Percentiles rank a stretch among this genome's conserved stretches.
Evolutionary conservation across 1,140 invertebrate genomes (phyloP).

Genomic region (Aphelinus certus): DNA sequence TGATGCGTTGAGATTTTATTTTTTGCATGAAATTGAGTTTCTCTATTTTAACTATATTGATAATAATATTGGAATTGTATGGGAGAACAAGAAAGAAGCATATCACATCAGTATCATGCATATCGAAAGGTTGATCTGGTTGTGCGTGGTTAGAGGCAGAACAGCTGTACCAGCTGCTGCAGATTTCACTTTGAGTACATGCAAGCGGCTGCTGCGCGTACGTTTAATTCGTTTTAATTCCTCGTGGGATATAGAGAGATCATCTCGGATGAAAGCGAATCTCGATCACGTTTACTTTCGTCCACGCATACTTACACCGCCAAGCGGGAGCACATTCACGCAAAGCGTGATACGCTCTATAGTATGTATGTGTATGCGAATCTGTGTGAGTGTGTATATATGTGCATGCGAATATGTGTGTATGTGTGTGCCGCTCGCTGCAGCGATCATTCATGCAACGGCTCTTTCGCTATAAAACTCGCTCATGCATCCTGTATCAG

Average conservation of each 20-base stretch:
- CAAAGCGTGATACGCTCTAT: slow-evolving; percentile 4
- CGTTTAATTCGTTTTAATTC: background rate
- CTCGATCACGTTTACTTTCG: slow-evolving; percentile 35
- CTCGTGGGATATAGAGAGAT: background rate
- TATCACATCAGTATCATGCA: background rate
- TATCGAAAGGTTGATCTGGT: slow-evolving; percentile 5
- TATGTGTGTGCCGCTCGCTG: too few relatives aligned
- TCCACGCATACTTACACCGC: background rate
- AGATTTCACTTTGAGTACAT: slow-evolving; percentile 26
- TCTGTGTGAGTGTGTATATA: background rate
- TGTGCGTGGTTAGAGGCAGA: too few relatives aligned
- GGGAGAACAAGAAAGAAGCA: background rate
- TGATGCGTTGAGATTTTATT: too few relatives aligned
- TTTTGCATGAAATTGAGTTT: too few relatives aligned
- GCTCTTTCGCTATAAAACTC: too few relatives aligned
- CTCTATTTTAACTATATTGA: too few relatives aligned
- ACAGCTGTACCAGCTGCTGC: background rate
- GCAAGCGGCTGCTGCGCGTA: background rate
- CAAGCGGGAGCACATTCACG: slow-evolving; percentile 12
- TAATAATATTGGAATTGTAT: too few relatives aligned
- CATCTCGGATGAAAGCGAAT: slow-evolving; percentile 33
- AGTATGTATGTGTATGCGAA: background rate
- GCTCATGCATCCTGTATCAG: background rate
- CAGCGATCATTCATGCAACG: too few relatives aligned
- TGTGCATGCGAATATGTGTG: background rate